A percentile compares a stretch with the other conserved stretches of the same genome.
These are phyloP conservation scores for Perizoma flavofasciatum DNA, from an alignment of 2,888 invertebrate species.

Conservation along the genomic window DNA sequence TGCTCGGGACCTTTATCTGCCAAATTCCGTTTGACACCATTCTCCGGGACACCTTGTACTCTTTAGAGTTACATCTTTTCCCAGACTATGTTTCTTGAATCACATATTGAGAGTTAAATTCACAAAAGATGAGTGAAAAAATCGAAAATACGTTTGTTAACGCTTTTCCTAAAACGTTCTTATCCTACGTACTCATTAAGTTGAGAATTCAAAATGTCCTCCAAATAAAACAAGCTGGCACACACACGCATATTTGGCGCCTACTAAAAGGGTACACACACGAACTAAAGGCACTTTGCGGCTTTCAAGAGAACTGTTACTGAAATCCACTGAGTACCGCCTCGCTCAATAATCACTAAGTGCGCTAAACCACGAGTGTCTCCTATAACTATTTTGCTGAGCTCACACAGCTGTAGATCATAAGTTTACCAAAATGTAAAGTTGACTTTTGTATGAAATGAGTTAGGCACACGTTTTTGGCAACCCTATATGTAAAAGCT, in stretches of 20 bases:
- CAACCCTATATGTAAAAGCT: too few species aligned
- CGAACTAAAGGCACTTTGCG: conserved; percentile 34
- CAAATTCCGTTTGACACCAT: conserved; percentile 12
- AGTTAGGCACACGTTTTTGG: too few species aligned
- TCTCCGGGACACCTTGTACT: conserved; percentile 9
- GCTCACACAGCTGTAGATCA: too few species aligned
- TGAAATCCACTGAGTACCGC: conserved; percentile 21
- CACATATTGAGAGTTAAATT: too few species aligned
- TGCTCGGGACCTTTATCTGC: conserved; percentile 9
- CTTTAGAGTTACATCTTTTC: too few species aligned
- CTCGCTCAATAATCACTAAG: conserved; percentile 19
- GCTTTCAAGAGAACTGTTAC: conserved; percentile 29
- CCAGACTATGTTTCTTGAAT: too few species aligned
- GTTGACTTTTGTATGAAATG: too few species aligned
- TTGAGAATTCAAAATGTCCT: background rate
- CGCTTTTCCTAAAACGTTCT: too few species aligned
- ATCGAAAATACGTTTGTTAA: too few species aligned
- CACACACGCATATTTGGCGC: conserved; percentile 11
- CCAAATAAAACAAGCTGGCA: conserved; percentile 1
- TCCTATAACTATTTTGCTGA: too few species aligned
- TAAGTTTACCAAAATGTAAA: too few species aligned
- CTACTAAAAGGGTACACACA: conserved; percentile 27
- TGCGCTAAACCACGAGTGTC: conserved; percentile 8
- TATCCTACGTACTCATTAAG: background rate
- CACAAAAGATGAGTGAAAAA: too few species aligned